Conservation (phyloP, 2,888 invertebrate species). For the Lochmaea capreae region DNA sequence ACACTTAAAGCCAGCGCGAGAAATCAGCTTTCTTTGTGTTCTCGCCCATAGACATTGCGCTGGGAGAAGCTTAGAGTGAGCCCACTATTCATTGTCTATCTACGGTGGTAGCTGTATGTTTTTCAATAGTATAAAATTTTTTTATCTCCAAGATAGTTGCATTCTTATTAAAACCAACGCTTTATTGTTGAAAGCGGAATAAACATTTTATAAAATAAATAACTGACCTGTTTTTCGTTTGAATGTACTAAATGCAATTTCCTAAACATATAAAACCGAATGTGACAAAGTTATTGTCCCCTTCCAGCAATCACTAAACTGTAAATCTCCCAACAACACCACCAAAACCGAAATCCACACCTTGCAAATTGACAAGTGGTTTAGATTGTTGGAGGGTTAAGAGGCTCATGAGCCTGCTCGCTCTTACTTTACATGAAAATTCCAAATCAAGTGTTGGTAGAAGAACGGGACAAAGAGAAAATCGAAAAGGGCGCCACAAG, state of each 20-base stretch:
- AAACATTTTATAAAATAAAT: too few species aligned
- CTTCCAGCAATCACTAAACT: slow-evolving; percentile 34
- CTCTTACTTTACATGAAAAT: slow-evolving; percentile 59
- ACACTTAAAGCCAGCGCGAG: too few species aligned
- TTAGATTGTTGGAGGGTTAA: slow-evolving; percentile 53
- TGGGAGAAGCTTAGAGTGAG: too few species aligned
- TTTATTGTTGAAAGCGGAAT: too few species aligned
- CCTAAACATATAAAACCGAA: slow-evolving; percentile 9
- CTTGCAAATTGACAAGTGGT: slow-evolving; percentile 60
- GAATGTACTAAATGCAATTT: neutral
- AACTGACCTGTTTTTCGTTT: neutral
- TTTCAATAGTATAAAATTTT: too few species aligned
- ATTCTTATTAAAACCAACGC: too few species aligned
- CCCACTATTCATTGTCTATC: too few species aligned
- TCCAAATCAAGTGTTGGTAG: slow-evolving; percentile 57
- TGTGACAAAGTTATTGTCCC: slow-evolving; percentile 12
- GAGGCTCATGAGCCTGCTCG: slow-evolving; percentile 53
- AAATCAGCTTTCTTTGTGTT: too few species aligned
- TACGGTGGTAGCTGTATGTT: too few species aligned
- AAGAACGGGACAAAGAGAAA: slow-evolving; percentile 57
- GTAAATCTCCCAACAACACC: slow-evolving; percentile 55
- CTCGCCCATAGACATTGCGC: too few species aligned
- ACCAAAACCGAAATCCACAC: slow-evolving; percentile 56
- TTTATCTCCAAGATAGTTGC: too few species aligned
- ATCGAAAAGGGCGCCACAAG: slow-evolving; percentile 52